A percentile compares a stretch with the other conserved stretches of the same genome.
Conservation (phyloP, 2,797 vertebrate genomes). For the Knipowitschia caucasica region DNA sequence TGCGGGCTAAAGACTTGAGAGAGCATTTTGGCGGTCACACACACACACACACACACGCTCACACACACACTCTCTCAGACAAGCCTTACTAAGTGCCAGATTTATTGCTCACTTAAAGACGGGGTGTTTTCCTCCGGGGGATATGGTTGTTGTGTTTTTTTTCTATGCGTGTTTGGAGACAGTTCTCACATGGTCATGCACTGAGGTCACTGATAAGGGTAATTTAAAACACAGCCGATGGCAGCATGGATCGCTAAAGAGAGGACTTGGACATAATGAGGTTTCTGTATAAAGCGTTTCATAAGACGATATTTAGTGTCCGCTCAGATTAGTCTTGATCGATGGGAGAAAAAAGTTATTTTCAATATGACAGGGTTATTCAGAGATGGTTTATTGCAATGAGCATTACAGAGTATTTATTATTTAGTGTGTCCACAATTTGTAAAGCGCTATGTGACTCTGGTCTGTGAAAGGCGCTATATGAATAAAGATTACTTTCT, state of each 20-base stretch:
- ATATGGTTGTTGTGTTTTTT: slow-evolving; percentile 1
- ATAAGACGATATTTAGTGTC: background rate
- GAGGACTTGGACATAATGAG: background rate
- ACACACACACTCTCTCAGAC: slow-evolving; percentile 21
- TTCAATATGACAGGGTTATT: background rate
- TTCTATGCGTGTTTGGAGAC: slow-evolving; percentile 10
- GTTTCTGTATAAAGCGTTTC: background rate
- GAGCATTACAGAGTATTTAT: no score
- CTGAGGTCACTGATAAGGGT: slow-evolving; percentile 11
- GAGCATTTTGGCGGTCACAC: slow-evolving; percentile 47
- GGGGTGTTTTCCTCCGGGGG: slow-evolving; percentile 42
- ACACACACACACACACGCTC: slow-evolving; percentile 27
- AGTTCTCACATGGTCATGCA: slow-evolving; percentile 20
- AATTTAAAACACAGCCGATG: slow-evolving; percentile 3
- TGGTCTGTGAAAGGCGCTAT: no score
- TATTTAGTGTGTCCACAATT: no score
- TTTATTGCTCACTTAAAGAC: slow-evolving; percentile 64
- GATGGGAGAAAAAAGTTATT: background rate
- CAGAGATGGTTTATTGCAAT: no score
- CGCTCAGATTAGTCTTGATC: background rate
- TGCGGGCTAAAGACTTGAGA: slow-evolving; percentile 40
- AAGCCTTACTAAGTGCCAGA: slow-evolving; percentile 45
- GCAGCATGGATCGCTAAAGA: slow-evolving; percentile 1
- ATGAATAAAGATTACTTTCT: no score
- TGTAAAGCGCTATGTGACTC: no score